A percentile compares a stretch with the other conserved stretches of the same genome.
Conservation (phyloP, 2,888 invertebrate species). For the Bugula neritina region DNA sequence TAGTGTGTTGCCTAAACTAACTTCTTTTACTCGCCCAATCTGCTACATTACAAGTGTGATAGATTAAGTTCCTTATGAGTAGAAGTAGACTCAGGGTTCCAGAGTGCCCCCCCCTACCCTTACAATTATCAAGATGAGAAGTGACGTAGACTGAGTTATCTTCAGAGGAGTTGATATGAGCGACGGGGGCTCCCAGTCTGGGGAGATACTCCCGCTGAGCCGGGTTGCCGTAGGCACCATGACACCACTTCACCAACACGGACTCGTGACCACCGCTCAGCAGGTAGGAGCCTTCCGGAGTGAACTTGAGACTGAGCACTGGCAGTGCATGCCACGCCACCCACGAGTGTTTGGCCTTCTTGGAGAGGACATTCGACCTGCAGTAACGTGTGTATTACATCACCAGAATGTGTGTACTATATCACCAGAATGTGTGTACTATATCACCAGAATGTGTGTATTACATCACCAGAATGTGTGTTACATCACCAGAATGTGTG, state of each 20-base stretch:
- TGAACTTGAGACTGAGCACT: slow-evolving; percentile 64
- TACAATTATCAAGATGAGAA: slow-evolving; percentile 66
- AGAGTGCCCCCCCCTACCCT: too few species aligned
- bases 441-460: too few species aligned
- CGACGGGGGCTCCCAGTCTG: slow-evolving; percentile 65
- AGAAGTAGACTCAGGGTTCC: too few species aligned
- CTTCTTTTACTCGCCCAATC: too few species aligned
- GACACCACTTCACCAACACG: slow-evolving; percentile 71
- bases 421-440: too few species aligned
- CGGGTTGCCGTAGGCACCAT: slow-evolving; percentile 34
- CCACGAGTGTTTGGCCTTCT: slow-evolving; percentile 53
- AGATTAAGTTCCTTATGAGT: too few species aligned
- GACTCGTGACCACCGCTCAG: slow-evolving; percentile 73
- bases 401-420: too few species aligned
- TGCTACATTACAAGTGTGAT: too few species aligned
- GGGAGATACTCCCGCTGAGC: slow-evolving; percentile 63
- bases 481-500: too few species aligned
- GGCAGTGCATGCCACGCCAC: slow-evolving; percentile 74
- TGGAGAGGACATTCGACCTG: not conserved
- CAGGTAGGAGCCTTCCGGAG: slow-evolving; percentile 63
- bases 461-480: too few species aligned
- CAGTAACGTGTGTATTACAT: not conserved
- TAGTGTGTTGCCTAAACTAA: too few species aligned
- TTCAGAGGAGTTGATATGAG: slow-evolving; percentile 61
- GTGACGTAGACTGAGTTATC: slow-evolving; percentile 64